Conservation (phyloP, 2,113 vertebrate genomes). For the Sapajus apella region DNA sequence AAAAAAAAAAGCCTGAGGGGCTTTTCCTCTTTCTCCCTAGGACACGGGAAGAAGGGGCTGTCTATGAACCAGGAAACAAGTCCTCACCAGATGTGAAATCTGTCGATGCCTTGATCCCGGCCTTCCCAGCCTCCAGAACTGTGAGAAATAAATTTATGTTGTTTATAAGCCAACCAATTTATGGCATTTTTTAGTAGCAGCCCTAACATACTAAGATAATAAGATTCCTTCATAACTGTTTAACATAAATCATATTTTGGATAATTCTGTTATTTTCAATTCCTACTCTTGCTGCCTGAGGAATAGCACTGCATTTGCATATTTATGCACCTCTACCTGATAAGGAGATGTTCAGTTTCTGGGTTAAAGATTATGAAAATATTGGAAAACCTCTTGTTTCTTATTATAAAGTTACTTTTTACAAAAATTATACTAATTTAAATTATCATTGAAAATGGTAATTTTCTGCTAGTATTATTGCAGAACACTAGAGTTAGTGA, state of each 20-base stretch:
- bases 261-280: not conserved
- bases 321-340: not conserved
- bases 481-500: not conserved
- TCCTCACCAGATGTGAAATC: not conserved
- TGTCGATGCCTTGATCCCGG: not conserved
- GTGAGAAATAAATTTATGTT: not conserved
- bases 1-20: not conserved
- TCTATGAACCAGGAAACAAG: not conserved
- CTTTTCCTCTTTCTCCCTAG: not conserved
- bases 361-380: not conserved
- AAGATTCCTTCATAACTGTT: not conserved
- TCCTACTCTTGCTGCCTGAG: not conserved
- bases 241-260: not conserved
- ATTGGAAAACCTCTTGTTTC: not conserved
- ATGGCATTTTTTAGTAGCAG: not conserved
- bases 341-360: not conserved
- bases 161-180: not conserved
- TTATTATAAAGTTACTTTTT: not conserved
- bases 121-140: not conserved
- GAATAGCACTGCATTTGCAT: not conserved
- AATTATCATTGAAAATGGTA: not conserved
- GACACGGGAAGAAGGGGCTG: not conserved
- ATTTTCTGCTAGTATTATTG: slow-evolving; percentile 11
- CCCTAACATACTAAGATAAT: not conserved
- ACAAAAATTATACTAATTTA: not conserved